Evolutionary conservation across 2,888 invertebrate species (phyloP).

Genomic region (Heliconius ethilla): DNA sequence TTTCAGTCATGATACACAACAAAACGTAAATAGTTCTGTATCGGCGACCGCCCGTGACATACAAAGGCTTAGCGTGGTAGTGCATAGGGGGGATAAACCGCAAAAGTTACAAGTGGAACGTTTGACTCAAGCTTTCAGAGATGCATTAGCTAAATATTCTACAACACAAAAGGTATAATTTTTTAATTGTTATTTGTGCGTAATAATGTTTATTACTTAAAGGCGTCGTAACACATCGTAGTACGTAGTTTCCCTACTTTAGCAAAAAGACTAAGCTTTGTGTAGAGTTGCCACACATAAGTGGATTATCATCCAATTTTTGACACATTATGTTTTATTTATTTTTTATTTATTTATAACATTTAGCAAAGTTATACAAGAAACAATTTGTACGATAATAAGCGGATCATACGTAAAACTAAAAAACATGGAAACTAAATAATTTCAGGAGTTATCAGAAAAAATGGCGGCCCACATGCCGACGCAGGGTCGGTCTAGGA

Average conservation of each 20-base stretch:
- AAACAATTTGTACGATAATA: too few relatives aligned
- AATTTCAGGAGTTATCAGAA: conserved; percentile 81
- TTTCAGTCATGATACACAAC: conserved; percentile 87
- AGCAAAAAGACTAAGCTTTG: too few relatives aligned
- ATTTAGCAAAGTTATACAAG: too few relatives aligned
- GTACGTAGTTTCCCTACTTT: too few relatives aligned
- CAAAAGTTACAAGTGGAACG: conserved; percentile 92
- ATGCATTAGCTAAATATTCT: conserved; percentile 89
- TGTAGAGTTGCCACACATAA: too few relatives aligned
- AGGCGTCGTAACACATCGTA: neutral
- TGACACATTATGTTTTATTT: too few relatives aligned
- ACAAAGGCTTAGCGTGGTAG: conserved; percentile 86
- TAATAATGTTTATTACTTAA: neutral
- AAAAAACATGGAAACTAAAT: neutral
- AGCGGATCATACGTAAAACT: too few relatives aligned
- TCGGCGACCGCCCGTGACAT: conserved; percentile 88
- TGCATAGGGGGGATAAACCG: conserved; percentile 87
- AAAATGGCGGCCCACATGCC: conserved; percentile 86
- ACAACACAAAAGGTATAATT: conserved; percentile 87
- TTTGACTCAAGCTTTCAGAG: conserved; percentile 90
- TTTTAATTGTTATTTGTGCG: neutral
- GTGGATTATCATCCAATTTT: too few relatives aligned
- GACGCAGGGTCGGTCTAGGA: conserved; percentile 59
- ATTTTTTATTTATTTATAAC: too few relatives aligned
- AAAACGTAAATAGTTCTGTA: conserved; percentile 88